A percentile compares a stretch with the other conserved stretches of the same genome.
phyloP scores from a whole-genome alignment of 2,113 vertebrate species.

The Takifugu flavidus region DNA sequence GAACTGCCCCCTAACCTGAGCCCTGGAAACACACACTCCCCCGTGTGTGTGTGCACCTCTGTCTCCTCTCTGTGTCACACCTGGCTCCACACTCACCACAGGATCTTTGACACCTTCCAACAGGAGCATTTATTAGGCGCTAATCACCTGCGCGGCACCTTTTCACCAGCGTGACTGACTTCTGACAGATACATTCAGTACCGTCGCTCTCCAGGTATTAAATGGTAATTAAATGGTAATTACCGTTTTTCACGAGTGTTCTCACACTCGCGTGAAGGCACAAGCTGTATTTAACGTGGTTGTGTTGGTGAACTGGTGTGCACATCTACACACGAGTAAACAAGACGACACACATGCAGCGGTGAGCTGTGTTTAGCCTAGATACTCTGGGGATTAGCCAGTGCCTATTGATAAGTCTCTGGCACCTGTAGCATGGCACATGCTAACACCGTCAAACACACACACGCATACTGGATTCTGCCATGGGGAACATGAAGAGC shows the following conservation, averaged over 20 bases:
- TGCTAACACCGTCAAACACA: not conserved
- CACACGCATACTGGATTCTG: not conserved
- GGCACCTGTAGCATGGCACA: conserved; percentile 20
- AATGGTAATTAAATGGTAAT: not conserved
- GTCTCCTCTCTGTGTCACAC: too few species aligned
- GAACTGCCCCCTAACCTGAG: too few species aligned
- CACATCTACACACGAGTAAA: not conserved
- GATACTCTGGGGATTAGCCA: conserved; percentile 41
- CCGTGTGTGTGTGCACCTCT: too few species aligned
- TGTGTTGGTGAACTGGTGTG: not conserved
- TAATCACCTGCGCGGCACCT: too few species aligned
- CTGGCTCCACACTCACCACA: too few species aligned
- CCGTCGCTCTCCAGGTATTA: too few species aligned
- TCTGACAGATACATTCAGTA: too few species aligned
- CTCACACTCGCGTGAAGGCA: not conserved
- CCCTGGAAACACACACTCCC: too few species aligned
- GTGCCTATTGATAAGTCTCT: conserved; percentile 28
- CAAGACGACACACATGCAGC: conserved; percentile 5
- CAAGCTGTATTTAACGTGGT: conserved; percentile 21
- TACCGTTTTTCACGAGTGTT: not conserved
- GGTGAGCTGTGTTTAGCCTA: conserved; percentile 61
- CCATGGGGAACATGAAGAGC: too few species aligned
- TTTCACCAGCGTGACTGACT: too few species aligned
- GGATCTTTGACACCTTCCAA: too few species aligned
- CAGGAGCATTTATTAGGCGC: too few species aligned